Evolutionary conservation across 2,888 invertebrate species (phyloP), one percentile per base, ranked within the genome.

Genomic region (Eumacrocentrus americanus): DNA sequence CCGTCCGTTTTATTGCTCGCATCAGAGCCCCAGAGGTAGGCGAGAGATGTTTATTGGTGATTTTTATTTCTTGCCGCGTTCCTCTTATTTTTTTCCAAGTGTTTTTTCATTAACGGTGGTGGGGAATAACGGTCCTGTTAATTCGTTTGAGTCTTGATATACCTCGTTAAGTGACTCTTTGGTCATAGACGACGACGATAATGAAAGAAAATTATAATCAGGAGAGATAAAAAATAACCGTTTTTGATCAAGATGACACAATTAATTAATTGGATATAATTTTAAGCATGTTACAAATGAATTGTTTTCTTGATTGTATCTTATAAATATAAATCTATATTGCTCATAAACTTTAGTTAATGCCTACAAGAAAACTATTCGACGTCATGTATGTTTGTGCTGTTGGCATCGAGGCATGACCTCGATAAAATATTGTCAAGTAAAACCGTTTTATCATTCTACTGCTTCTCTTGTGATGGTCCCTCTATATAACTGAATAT

Each of bases 91-190:
- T 23, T 37, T 37, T 18, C 2, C 7, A 22, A 6, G 11, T 37
- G 37, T 14, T 40, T 40, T 47, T 37, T n/a, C 14, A 55, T 56
- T 12, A 44, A 47, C 34, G 55, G 23, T 47, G 47, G 14, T 22
- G 35, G 29, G 47, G 46, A 18, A 14, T 59, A 59, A 59, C 59
- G 59, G 20, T 56, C 55, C 37, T 54, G 55, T 47, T 56, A 47
- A 56, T 56, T 47, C 23, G 37, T 37, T 56, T 56, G 23, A 47
- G 35, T 54, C 40, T 52, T 20, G 34, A 54, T 29, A 46, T 47
- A 35, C 16, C 55, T 56, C 47, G 55, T 56, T 56, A 18, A 47
- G 35, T 47, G 29, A 22, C 20, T 46, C 3, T 22, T 2, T n/a
- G 14, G 23, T 34, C 12, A 22, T 44, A 23, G 25, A 50, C 38